Evolutionary conservation across 2,113 vertebrate species (phyloP).

Genomic region (Callionymus lyra): DNA sequence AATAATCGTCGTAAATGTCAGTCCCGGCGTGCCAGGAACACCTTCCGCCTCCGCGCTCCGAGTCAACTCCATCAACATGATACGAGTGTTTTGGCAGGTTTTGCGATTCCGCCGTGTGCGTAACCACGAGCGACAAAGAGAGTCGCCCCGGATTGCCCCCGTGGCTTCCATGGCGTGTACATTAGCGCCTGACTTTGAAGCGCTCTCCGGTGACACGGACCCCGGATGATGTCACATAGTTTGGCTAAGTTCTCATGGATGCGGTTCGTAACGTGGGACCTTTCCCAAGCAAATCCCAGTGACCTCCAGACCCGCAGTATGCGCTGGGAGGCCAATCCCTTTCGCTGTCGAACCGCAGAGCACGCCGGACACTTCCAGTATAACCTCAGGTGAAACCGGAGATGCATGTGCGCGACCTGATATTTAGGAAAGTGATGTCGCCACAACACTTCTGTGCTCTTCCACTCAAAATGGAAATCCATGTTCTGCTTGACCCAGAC

Average conservation of each 20-base stretch:
- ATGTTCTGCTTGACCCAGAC: too few species aligned
- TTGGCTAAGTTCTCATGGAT: slow-evolving; percentile 45
- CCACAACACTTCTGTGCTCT: too few species aligned
- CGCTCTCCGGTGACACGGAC: slow-evolving; percentile 48
- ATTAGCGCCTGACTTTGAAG: slow-evolving; percentile 51
- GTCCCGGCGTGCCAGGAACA: slow-evolving; percentile 21
- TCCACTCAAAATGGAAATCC: too few species aligned
- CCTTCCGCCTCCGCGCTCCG: slow-evolving; percentile 23
- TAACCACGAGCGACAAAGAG: slow-evolving; percentile 1
- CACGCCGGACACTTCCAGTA: slow-evolving; percentile 22
- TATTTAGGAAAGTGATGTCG: too few species aligned
- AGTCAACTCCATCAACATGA: slow-evolving; percentile 11
- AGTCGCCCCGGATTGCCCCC: slow-evolving; percentile 34
- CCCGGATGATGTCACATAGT: slow-evolving; percentile 54
- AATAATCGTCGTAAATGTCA: slow-evolving; percentile 60
- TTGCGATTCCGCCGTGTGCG: slow-evolving; percentile 2
- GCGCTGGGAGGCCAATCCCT: slow-evolving; percentile 45
- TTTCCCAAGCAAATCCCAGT: slow-evolving; percentile 51
- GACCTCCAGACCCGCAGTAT: slow-evolving; percentile 41
- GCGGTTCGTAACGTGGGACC: slow-evolving; percentile 46
- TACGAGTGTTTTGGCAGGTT: neutral
- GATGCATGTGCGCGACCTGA: too few species aligned
- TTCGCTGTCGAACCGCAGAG: slow-evolving; percentile 30
- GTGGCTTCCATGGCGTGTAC: slow-evolving; percentile 12
- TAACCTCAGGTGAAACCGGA: too few species aligned